Conservation (phyloP, 2,888 invertebrate genomes). For the Drosophila ezoana region DNA sequence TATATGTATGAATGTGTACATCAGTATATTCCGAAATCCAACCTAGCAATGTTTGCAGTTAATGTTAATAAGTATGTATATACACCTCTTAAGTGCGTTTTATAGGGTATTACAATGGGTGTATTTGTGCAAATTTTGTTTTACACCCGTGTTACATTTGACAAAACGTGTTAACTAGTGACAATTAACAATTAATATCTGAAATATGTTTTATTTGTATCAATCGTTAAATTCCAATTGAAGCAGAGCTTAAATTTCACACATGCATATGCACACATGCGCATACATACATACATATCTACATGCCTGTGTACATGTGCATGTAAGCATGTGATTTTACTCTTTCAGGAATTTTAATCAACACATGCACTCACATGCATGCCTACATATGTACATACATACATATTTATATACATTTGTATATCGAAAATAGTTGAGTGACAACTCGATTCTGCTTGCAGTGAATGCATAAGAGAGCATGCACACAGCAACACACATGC, state of each 20-base stretch:
- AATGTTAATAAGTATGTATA: no score
- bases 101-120: slow-evolving; percentile 3
- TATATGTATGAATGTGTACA: no score
- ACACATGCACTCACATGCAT: not conserved
- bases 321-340: not conserved
- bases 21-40: no score
- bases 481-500: not conserved
- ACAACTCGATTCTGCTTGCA: slow-evolving; percentile 2
- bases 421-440: not conserved
- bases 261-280: not conserved
- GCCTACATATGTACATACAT: not conserved
- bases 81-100: no score
- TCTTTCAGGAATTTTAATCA: not conserved
- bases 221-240: no score
- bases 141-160: no score
- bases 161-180: no score
- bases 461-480: slow-evolving; percentile 2
- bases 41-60: no score
- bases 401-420: not conserved
- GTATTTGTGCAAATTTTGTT: not conserved
- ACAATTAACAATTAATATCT: no score
- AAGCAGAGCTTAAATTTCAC: not conserved
- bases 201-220: no score
- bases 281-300: not conserved
- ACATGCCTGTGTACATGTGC: slow-evolving; percentile 1